A percentile compares a stretch with the other conserved stretches of the same genome.
These are phyloP conservation scores for Echiichthys vipera DNA, from an alignment of 2,797 vertebrate genomes.

Conservation along the genomic window DNA sequence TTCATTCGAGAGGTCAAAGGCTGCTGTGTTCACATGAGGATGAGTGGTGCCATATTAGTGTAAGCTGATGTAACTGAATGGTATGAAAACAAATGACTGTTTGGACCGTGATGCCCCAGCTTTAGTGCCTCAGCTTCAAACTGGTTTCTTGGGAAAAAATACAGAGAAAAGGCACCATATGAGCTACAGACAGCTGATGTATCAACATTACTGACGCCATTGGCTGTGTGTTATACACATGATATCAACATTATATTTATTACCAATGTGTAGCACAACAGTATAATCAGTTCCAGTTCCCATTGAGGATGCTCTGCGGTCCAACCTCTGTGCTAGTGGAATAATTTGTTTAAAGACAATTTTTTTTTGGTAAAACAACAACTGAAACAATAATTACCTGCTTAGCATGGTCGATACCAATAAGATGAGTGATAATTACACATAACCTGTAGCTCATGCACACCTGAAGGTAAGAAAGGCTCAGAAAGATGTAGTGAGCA, in stretches of 20 bases:
- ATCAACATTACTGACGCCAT: background rate
- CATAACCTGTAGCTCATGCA: too few relatives aligned
- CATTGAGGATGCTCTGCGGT: background rate
- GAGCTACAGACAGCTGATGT: background rate
- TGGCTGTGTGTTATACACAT: background rate
- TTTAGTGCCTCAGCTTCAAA: background rate
- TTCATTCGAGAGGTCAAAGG: constrained; percentile 55
- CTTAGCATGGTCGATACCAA: too few relatives aligned
- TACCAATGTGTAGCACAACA: background rate
- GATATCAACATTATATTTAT: background rate
- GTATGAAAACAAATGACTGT: constrained; percentile 7
- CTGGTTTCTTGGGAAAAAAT: constrained; percentile 5
- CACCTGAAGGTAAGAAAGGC: too few relatives aligned
- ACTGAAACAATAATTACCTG: background rate
- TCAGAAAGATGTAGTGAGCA: too few relatives aligned
- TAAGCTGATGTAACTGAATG: background rate
- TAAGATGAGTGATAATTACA: too few relatives aligned
- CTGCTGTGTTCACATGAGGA: constrained; percentile 57
- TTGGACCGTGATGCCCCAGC: background rate
- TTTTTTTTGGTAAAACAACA: background rate
- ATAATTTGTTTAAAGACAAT: background rate
- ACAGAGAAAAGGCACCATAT: background rate
- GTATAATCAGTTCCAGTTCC: background rate
- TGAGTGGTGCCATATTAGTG: background rate
- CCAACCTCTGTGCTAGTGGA: background rate